Evolutionary conservation across 2,888 invertebrate genomes (phyloP).

Genomic region (Scotopteryx bipunctaria): DNA sequence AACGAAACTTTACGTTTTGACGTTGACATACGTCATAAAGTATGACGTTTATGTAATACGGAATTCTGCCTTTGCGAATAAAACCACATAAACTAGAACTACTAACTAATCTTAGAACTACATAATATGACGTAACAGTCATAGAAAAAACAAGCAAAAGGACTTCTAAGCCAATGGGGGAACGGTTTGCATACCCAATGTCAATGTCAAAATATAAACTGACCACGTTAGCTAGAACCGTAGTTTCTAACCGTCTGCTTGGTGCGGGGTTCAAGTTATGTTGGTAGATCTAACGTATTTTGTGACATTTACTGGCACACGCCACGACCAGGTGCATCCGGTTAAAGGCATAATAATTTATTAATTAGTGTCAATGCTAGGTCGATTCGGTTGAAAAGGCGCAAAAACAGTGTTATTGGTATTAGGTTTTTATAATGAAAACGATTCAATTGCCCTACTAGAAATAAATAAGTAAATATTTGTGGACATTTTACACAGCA

Average conservation of each 20-base stretch:
- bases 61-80: too few species aligned
- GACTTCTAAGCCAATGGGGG: constrained; percentile 1
- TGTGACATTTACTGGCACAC: constrained; percentile 41
- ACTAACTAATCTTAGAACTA: too few species aligned
- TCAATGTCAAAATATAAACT: constrained; percentile 11
- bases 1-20: too few species aligned
- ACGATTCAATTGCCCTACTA: neutral
- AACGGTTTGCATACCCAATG: constrained; percentile 2
- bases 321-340: constrained; percentile 42
- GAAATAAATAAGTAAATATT: neutral
- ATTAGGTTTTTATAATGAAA: constrained; percentile 1
- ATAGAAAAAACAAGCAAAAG: too few species aligned
- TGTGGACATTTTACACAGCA: too few species aligned
- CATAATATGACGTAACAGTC: constrained; percentile 3
- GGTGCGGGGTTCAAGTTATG: constrained; percentile 2
- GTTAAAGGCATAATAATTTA: constrained; percentile 38
- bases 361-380: constrained; percentile 34
- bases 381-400: constrained; percentile 33
- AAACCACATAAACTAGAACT: too few species aligned
- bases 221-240: constrained; percentile 2
- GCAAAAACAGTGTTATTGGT: constrained; percentile 2
- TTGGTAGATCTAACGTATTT: constrained; percentile 33
- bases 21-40: too few species aligned
- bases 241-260: neutral
- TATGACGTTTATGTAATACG: too few species aligned